Base-by-base conservation (phyloP, 92 coral and sea anemone genomes). In the Palythoa grandiflora region DNA sequence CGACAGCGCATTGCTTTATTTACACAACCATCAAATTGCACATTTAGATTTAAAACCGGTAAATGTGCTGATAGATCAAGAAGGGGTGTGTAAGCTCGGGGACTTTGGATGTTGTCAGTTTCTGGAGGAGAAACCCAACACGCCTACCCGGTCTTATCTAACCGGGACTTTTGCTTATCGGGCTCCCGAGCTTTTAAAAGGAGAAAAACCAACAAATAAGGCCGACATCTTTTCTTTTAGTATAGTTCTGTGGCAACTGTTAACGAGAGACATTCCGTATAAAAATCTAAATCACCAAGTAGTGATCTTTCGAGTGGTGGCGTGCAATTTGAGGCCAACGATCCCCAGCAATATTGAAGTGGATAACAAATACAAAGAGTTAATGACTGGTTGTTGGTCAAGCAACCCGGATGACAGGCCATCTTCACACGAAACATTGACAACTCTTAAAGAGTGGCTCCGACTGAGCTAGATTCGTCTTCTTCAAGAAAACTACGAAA, bases 81-180 rank as follows among this genome's bases (percentile, higher is more conserved):
- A 96, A 44, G 95, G 94, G 5, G 51, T 76, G 40, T 97, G 99
- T 89, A 97, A 97, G 81, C 87, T 97, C 1, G 98, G 94, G 17
- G 99, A 97, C 85, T 97, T 97, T 61, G 99, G 99, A 2, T 97
- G 99, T 71, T 93, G 97, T 63, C 98, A 95, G 90, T 87, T 92
- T 83, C 89, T 97, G 10, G 91, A 95, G 68, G 99, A 96, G 74
- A 84, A 75, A 40, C 98, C 99, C 1, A 96, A 93, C 75, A 97
- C 97, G 15, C 99, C 99, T 6, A 92, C 98, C 6, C 91, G 98
- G 60, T 93, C 96, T 1, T 95, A 94, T 88, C 93, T 97, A 28
- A 95, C 98, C 38, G 99, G 99, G 14, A 97, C 99, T 0, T 95
- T 92, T 55, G 99, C 98, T 1, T 97, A 95, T 88, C 93, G 99